phyloP scores from a whole-genome alignment of 2,113 vertebrate species.

The Diadophis punctatus region DNA sequence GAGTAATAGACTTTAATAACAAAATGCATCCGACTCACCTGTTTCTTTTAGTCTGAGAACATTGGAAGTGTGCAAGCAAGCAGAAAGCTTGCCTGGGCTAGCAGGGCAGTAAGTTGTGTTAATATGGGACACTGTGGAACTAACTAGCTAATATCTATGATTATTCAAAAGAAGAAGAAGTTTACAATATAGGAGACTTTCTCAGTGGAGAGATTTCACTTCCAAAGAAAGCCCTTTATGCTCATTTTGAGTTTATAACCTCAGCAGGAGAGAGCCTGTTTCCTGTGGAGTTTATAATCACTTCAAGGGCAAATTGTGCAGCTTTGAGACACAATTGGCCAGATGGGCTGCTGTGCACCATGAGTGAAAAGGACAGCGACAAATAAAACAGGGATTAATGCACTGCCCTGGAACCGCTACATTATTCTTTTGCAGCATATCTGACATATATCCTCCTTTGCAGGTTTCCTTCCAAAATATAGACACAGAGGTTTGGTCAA shows the following conservation, averaged over 20 bases:
- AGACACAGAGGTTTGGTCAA: background rate
- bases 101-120: background rate
- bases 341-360: slow-evolving; percentile 3
- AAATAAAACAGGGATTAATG: slow-evolving; percentile 26
- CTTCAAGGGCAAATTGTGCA: slow-evolving; percentile 24
- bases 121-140: slow-evolving; percentile 12
- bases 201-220: slow-evolving; percentile 29
- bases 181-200: slow-evolving; percentile 24
- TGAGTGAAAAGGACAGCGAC: slow-evolving; percentile 1
- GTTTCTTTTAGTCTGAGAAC: background rate
- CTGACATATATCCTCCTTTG: background rate
- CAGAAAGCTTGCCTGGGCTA: background rate
- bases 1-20: background rate
- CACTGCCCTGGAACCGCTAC: background rate
- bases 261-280: slow-evolving; percentile 12
- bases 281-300: slow-evolving; percentile 33
- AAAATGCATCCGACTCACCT: background rate
- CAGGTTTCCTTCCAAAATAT: background rate
- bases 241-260: slow-evolving; percentile 33
- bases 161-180: slow-evolving; percentile 22
- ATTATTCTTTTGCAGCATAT: background rate
- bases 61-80: background rate
- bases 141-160: slow-evolving; percentile 29
- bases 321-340: slow-evolving; percentile 16
- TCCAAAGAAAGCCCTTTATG: slow-evolving; percentile 25